Percentiles rank a stretch among this genome's conserved stretches.
Conservation (phyloP, 2,888 invertebrate genomes). For the Pinctada fucata region DNA sequence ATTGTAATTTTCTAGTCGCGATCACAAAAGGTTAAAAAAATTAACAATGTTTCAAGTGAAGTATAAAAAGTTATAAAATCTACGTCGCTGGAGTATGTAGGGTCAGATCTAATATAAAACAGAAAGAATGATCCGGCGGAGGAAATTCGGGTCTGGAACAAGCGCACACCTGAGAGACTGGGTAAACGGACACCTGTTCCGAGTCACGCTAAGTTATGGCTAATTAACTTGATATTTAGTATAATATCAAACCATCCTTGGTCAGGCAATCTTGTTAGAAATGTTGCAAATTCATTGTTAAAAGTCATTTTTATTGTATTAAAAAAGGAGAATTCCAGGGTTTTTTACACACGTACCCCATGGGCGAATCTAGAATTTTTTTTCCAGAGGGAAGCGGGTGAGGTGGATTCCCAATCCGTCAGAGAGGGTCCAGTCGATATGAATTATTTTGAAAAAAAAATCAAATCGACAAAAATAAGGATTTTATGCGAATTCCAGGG, state of each 20-base stretch:
- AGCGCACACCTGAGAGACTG: constrained; percentile 7
- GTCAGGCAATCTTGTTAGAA: constrained; percentile 11
- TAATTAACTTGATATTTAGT: constrained; percentile 16
- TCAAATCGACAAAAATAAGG: too few relatives aligned
- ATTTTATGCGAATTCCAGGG: too few relatives aligned
- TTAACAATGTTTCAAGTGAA: constrained; percentile 32
- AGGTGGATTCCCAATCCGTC: too few relatives aligned
- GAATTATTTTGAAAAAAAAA: too few relatives aligned
- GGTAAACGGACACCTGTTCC: constrained; percentile 30
- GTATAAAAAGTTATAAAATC: constrained; percentile 36
- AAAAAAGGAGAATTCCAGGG: neutral
- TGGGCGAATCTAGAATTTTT: too few relatives aligned
- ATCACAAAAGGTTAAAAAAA: constrained; percentile 31
- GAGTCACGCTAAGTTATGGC: constrained; percentile 26
- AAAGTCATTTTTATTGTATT: neutral
- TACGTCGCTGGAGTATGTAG: constrained; percentile 15
- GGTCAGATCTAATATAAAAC: constrained; percentile 24
- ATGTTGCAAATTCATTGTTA: neutral
- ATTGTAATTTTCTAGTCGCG: constrained; percentile 33
- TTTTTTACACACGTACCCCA: neutral
- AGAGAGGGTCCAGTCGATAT: too few relatives aligned
- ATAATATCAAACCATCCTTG: neutral
- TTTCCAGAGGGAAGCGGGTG: too few relatives aligned
- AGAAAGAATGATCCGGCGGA: neutral
- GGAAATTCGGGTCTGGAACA: constrained; percentile 12